Conservation (phyloP, 2,888 invertebrate species). For the Tipula vernalis region DNA sequence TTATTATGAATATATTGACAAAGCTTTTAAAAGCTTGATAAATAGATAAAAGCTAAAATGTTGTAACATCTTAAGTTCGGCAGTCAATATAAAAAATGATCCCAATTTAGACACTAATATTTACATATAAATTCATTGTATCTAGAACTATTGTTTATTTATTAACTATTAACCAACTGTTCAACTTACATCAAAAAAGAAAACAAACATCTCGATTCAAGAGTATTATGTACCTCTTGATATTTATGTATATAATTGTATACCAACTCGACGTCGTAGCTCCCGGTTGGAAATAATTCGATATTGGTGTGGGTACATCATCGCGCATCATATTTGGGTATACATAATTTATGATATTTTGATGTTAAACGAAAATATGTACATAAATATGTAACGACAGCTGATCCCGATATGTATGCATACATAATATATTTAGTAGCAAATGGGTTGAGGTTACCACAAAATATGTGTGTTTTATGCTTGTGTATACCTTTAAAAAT, state of each 20-base stretch:
- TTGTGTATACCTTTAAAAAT: not conserved
- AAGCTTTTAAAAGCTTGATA: not conserved
- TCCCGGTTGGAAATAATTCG: too few species aligned
- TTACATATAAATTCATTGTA: too few species aligned
- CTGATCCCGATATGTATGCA: not conserved
- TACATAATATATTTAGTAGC: not conserved
- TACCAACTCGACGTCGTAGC: too few species aligned
- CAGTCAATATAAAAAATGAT: not conserved
- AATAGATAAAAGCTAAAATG: not conserved
- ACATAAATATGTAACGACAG: not conserved
- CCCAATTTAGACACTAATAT: not conserved
- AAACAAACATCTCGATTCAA: too few species aligned
- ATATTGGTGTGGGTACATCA: not conserved
- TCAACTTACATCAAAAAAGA: too few species aligned
- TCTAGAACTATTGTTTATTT: too few species aligned
- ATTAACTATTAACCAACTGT: too few species aligned
- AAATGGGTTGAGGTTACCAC: too few species aligned
- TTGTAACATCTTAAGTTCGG: not conserved
- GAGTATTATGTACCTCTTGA: too few species aligned
- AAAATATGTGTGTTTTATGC: too few species aligned
- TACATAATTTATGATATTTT: not conserved
- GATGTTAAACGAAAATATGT: not conserved
- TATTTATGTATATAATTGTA: too few species aligned
- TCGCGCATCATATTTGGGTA: not conserved
- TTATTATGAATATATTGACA: not conserved